Evolutionary conservation across 2,888 invertebrate genomes (phyloP), one percentile per base, ranked within the genome.

Genomic region (Tinea trinotella): DNA sequence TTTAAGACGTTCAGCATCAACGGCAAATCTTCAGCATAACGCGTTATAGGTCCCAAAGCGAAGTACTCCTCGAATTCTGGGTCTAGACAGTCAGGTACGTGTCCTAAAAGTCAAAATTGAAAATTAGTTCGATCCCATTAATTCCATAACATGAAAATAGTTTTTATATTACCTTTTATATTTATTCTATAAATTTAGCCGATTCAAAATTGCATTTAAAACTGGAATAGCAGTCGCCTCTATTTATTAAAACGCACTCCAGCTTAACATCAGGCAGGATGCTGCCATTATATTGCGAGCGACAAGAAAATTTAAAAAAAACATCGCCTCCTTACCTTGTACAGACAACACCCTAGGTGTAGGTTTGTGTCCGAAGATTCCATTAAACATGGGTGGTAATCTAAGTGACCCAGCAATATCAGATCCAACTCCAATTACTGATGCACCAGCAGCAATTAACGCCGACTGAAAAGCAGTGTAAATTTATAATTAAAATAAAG

Each of bases 351-450:
- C 86, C 60, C 89, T 89, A 1, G 92, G 91, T 44, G 93, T 91
- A 0, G 96, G 94, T 67, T 96, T 97, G 71, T 97, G 96, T n/a
- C 97, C 97, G 81, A 92, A 97, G 55, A 97, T 90, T 17, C 97
- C 97, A 65, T 93, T 95, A 74, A 95, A 97, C 88, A 94, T 93
- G 1, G 95, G 91, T 0, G 97, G 97, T 64, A 97, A 88, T 52
- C 97, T 88, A 10, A 95, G 90, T 2, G 96, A 96, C 0, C 97
- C 97, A 0, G 93, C 96, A 53, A 97, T 92, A 69, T 98, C 97
- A 0, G 96, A 95, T 0, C 93, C 95, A 10, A 97, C 82, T 6
- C 96, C 94, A 22, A 96, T 83, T 3, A 95, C 73, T 0, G 95
- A 94, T 6, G 93, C 96, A 15, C 90, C 96, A 22, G 94, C 88